These are phyloP conservation scores for Apocrypta bakeri DNA, from an alignment of 1,140 invertebrate species.

Conservation along the genomic window DNA sequence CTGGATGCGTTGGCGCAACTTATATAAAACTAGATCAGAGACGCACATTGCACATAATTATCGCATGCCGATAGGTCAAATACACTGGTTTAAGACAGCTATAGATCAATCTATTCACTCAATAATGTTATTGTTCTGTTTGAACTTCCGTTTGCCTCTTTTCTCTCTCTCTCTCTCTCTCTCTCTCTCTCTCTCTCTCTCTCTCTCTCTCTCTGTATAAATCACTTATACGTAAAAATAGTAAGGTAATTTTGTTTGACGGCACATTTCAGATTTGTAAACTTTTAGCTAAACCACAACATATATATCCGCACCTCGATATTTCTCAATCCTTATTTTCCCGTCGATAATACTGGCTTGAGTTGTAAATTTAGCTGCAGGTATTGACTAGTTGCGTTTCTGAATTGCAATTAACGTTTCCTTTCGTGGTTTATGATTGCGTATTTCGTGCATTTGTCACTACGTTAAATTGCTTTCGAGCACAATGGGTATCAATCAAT, in stretches of 20 bases:
- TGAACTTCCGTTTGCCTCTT: no score
- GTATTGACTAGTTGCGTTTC: neutral
- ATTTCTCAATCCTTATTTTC: neutral
- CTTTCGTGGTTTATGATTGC: neutral
- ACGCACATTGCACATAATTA: neutral
- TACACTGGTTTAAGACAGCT: neutral
- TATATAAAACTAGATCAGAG: neutral
- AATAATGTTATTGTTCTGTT: constrained; percentile 23
- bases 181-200: no score
- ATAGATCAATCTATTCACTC: neutral
- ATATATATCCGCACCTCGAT: neutral
- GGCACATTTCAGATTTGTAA: neutral
- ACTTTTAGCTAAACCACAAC: neutral
- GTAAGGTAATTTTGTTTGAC: neutral
- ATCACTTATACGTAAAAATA: no score
- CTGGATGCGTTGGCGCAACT: constrained; percentile 3
- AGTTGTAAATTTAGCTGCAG: neutral
- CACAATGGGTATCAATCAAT: neutral
- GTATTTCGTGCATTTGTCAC: neutral
- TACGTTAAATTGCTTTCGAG: neutral
- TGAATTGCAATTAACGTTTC: neutral
- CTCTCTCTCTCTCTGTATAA: no score
- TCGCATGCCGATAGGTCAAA: neutral
- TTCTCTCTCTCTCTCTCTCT: no score
- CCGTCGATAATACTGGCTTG: neutral